These are phyloP conservation scores for Acinonyx jubatus DNA, from an alignment of 2,113 vertebrate species.

Conservation along the genomic window DNA sequence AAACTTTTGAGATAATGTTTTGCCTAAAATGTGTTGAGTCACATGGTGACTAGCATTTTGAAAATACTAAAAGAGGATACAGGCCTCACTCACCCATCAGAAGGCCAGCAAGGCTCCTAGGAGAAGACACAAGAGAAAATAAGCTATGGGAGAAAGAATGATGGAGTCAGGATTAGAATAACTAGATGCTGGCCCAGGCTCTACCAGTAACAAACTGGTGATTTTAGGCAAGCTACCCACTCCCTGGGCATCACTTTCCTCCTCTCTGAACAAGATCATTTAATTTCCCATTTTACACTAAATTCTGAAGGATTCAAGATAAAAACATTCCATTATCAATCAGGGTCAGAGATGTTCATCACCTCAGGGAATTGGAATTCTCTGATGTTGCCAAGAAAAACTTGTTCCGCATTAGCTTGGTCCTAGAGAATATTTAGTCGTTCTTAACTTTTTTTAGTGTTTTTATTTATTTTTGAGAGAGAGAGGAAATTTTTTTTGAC, in stretches of 20 bases:
- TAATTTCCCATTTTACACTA: neutral
- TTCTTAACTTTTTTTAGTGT: neutral
- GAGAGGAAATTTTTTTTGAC: too few species aligned
- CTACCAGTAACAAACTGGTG: neutral
- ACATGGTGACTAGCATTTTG: neutral
- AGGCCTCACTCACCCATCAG: neutral
- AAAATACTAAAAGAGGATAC: neutral
- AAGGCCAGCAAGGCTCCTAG: neutral
- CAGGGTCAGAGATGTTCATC: neutral
- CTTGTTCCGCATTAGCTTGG: neutral
- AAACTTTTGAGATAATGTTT: neutral
- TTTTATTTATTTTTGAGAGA: too few species aligned
- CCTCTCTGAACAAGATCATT: neutral
- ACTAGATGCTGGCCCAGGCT: neutral
- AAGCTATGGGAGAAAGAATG: neutral
- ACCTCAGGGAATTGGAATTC: conserved; percentile 12
- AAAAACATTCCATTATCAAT: neutral
- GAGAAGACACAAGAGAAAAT: neutral
- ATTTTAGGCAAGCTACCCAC: neutral
- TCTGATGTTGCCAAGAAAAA: neutral
- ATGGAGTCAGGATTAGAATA: neutral
- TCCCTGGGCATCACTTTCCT: neutral
- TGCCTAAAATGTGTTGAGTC: neutral
- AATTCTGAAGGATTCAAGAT: neutral
- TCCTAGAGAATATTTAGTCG: neutral